Evolutionary conservation across 30 jellyfish, hydroid and myxozoan genomes (phyloP), one percentile per base, ranked within the genome.

Genomic region (Nemopilema nomurai): DNA sequence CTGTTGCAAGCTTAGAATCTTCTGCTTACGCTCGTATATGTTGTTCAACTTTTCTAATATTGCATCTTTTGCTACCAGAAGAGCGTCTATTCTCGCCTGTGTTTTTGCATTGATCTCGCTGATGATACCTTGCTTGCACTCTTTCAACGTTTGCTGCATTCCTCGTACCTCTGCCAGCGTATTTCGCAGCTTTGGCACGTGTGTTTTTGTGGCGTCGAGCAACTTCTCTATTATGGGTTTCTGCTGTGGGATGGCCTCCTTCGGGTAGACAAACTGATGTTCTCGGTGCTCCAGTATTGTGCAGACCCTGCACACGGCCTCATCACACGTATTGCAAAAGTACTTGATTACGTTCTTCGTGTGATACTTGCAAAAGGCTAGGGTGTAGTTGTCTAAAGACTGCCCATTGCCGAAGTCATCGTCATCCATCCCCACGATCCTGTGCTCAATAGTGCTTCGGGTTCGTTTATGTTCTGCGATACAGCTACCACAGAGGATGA

Each of bases 281-380:
- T 95, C 99, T 49, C 99, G 76, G 70, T 95, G 99, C 76, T 95
- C 97, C 16, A 95, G 92, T 19, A 95, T 95, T 28, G 99, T 95
- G 78, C 99, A 95, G 0, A 95, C 99, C 27, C 99, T 51, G 79
- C 99, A 95, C 57, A 95, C 99, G 4, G 97, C 97, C 62, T 86
- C 97, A 81, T 95, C 97, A 74, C 99, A 95, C 49, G 97, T 95
- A 64, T 95, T 95, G 62, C 99, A 95, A 75, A 95, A 95, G 69
- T 95, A 95, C 76, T 95, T 95, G 93, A 95, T 95, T 28, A 95
- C 96, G 67, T 95, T 95, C 28, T 96, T 85, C 29, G 97, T 90
- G 80, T 95, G 99, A 51, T 89, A 95, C 29, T 89, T 90, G 76
- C 99, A 95, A 62, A 95, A 95, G 23, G 99, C 93, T 1, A 93